Base-by-base conservation (phyloP, 2,797 vertebrate genomes). In the Crocidura indochinensis region DNA sequence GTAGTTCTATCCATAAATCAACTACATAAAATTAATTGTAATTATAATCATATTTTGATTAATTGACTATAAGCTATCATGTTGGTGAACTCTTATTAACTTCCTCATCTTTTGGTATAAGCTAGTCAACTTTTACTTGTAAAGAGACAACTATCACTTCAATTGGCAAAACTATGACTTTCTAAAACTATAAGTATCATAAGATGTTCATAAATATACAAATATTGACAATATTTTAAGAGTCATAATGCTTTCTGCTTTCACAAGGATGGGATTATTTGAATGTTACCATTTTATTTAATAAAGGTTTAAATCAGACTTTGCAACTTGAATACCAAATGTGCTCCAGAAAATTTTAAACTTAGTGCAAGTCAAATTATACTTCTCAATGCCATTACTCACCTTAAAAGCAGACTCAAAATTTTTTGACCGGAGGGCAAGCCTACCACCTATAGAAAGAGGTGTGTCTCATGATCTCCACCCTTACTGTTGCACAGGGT, bases 351-450 rank as follows among this genome's bases (percentile, higher is more conserved):
- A 91, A 90, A 20, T 85, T 95, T 90, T 83, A 83, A 93, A 84
- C 38, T 87, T 87, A 88, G 68, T 88, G 62, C 14, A 94, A 51
- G 29, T 84, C 53, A 93, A 88, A 92, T 79, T 90, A 47, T 81
- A 62, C 67, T 88, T 94, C 68, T 93, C 65, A 88, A n/a, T 93
- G 81, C 47, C 2, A 79, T 94, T 96, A 87, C 74, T 96, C 83
- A 92, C 86, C 82, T 90, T 93, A 87, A 94, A 93, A 95, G 53
- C 82, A 91, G 56, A 44, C 78, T 95, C 29, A 88, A 51, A 95
- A 94, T 95, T 85, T 88, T 92, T 94, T 96, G 91, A 95, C 96
- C 94, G 84, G 92, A 95, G 91, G 96, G 94, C 90, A 95, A 93
- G 88, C 80, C 80, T 93, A 72, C 88, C 71, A 94, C 81, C 92